Conservation (phyloP, 2,113 vertebrate species). For the sheep (Ovis aries) region DNA sequence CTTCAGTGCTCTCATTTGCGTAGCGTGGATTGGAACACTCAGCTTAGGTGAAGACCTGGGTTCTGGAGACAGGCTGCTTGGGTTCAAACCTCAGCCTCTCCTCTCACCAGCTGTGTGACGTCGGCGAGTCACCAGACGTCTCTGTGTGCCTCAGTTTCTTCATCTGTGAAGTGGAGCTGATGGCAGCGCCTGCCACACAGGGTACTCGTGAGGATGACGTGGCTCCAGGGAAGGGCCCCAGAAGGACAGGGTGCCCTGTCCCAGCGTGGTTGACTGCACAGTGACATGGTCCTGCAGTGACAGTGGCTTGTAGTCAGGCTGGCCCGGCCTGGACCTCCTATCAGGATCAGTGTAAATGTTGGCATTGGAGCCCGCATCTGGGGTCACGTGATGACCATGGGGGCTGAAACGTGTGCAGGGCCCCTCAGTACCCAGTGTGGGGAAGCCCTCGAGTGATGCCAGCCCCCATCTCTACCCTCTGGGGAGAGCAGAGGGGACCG, state of each 20-base stretch:
- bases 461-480: background rate
- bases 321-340: accelerated
- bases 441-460: background rate
- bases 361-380: background rate
- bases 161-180: background rate
- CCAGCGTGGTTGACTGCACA: accelerated
- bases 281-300: too few species aligned
- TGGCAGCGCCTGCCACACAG: accelerated
- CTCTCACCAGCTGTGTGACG: background rate
- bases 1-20: accelerated
- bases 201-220: background rate
- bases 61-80: background rate
- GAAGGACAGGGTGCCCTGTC: background rate
- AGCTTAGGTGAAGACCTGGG: background rate
- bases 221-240: accelerated
- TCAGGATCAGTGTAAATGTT: accelerated
- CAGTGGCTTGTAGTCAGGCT: background rate
- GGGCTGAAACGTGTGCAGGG: background rate
- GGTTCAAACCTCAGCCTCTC: background rate
- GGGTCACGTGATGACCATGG: accelerated
- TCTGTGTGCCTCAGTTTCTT: background rate
- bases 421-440: too few species aligned
- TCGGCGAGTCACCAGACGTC: background rate
- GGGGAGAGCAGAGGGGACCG: background rate
- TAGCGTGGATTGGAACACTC: too few species aligned